Base-by-base conservation (phyloP, 2,113 vertebrate species). In the Engraulis encrasicolus region DNA sequence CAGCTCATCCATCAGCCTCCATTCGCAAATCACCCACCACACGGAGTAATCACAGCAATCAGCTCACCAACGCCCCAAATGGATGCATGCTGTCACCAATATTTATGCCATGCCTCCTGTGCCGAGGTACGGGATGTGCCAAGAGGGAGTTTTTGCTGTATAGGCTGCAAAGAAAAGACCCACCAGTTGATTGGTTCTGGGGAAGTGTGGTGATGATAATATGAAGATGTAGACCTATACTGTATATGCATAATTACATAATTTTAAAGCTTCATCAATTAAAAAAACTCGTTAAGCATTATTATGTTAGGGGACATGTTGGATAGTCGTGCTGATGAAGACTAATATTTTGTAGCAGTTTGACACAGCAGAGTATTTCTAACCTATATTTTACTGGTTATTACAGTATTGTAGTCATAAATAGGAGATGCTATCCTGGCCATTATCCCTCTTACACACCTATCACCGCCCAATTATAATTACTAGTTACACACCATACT, bases 1-100 rank as follows among this genome's bases (percentile, higher is more conserved):
- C 58, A 66, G 58, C 58, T 66, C 23, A 66, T 66, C n/a, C 58
- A 66, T 66, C 58, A 61, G 27, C n/a, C 54, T 6, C 54, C n/a
- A 61, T 61, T 61, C 54, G 27, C 54, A 66, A 66, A 66, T 66
- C 58, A 27, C 58, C 58, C 23, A 14, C 23, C 58, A 66, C 58
- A 23, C 31, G 23, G 58, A 66, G 58, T 31, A 66, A 66, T 66
- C 58, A 27, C 58, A 31, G 58, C 58, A 27, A 31, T 66, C 58
- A 66, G 12, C 23, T 66, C 58, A 14, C 7, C 6, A 2, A 66
- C 58, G 3, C 2, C 58, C 15, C 9, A 31, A 66, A 66, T 66
- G 23, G 58, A 66, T 66, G 58, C 58, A 66, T 14, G 58, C 27
- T 66, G 58, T 66, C 58, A 66, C 27, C n/a, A 23, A 27, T 66